Conservation (phyloP, 2,888 invertebrate genomes). For the Cheilosia scutellata region DNA sequence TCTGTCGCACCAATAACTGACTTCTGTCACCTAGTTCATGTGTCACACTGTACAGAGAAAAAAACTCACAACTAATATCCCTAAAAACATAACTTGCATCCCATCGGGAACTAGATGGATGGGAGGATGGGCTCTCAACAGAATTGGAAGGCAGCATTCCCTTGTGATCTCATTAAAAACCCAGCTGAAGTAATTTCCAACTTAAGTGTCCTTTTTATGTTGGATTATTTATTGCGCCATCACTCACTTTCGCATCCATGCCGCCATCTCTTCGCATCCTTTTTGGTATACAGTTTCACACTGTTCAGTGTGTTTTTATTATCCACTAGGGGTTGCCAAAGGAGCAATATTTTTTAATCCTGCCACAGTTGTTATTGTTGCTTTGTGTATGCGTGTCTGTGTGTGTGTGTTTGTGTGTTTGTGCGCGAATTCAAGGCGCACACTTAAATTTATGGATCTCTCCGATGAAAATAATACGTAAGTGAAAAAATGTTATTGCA, state of each 20-base stretch:
- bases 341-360: slow-evolving; percentile 75
- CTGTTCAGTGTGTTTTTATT: slow-evolving; percentile 68
- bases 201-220: slow-evolving; percentile 77
- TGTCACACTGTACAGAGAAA: slow-evolving; percentile 3
- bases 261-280: slow-evolving; percentile 52
- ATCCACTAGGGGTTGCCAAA: slow-evolving; percentile 75
- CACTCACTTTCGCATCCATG: slow-evolving; percentile 72
- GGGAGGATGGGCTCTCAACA: slow-evolving; percentile 2
- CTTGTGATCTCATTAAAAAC: slow-evolving; percentile 77
- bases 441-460: slow-evolving; percentile 71
- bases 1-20: slow-evolving; percentile 23
- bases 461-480: slow-evolving; percentile 68
- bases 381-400: slow-evolving; percentile 5
- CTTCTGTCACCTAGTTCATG: slow-evolving; percentile 40
- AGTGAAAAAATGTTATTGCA: slow-evolving; percentile 76
- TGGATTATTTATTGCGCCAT: slow-evolving; percentile 77
- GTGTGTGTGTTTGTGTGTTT: slow-evolving; percentile 1
- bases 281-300: slow-evolving; percentile 64
- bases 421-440: slow-evolving; percentile 63
- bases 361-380: slow-evolving; percentile 63
- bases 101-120: slow-evolving; percentile 10
- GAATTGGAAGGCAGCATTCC: slow-evolving; percentile 66
- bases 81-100: slow-evolving; percentile 53
- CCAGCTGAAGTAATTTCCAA: slow-evolving; percentile 77
- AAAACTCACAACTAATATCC: slow-evolving; percentile 37